phyloP scores from a whole-genome alignment of 2,888 invertebrate genomes.

The Clostera curtula region DNA sequence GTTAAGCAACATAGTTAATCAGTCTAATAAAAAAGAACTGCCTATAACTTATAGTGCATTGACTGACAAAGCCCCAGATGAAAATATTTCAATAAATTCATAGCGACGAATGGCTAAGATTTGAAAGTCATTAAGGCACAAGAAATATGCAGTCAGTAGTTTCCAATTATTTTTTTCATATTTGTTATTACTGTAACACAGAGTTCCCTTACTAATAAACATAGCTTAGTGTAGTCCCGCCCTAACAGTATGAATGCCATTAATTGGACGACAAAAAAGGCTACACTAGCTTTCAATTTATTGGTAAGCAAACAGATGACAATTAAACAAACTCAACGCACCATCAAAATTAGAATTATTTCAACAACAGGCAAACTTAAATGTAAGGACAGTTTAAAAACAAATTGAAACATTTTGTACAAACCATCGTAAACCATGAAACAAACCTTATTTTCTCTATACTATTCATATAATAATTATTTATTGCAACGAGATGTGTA shows the following conservation, averaged over 20 bases:
- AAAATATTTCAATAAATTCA: too few species aligned
- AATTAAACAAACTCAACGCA: conserved; percentile 39
- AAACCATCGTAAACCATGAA: conserved; percentile 40
- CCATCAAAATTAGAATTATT: conserved; percentile 27
- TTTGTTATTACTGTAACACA: conserved; percentile 55
- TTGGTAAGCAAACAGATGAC: too few species aligned
- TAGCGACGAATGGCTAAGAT: too few species aligned
- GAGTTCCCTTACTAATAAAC: too few species aligned
- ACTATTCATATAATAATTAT: conserved; percentile 27
- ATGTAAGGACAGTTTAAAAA: conserved; percentile 53
- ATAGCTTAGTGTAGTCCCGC: too few species aligned
- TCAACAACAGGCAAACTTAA: conserved; percentile 40
- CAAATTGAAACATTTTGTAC: conserved; percentile 58
- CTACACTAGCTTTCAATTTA: too few species aligned
- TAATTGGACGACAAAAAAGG: too few species aligned
- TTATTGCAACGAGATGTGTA: conserved; percentile 35
- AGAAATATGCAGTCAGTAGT: conserved; percentile 48
- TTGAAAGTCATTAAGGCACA: conserved; percentile 65
- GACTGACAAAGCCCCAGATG: conserved; percentile 47
- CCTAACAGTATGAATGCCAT: too few species aligned
- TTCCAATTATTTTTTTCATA: conserved; percentile 48
- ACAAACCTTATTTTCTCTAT: conserved; percentile 31
- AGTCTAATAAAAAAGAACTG: conserved; percentile 57
- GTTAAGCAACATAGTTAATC: conserved; percentile 58
- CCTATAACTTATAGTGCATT: conserved; percentile 47